Percentiles rank a stretch among this genome's conserved stretches.
These are phyloP conservation scores for Cryptotis parvus DNA, from an alignment of 2,113 vertebrate species.

Conservation along the genomic window DNA sequence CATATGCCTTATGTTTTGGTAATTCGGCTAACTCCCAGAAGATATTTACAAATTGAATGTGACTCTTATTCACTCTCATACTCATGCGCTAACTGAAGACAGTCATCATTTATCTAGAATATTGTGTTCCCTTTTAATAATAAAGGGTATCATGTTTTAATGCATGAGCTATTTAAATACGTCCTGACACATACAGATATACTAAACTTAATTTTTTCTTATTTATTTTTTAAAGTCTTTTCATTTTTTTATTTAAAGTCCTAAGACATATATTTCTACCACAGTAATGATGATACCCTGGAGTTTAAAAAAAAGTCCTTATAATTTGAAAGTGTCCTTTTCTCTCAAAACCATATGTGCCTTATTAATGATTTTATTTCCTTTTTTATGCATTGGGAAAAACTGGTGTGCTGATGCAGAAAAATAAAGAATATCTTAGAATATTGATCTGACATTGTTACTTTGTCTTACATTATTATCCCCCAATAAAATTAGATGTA, in stretches of 20 bases:
- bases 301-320: not conserved
- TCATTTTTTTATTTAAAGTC: conserved; percentile 28
- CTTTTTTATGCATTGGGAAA: not conserved
- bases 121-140: not conserved
- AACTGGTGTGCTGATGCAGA: not conserved
- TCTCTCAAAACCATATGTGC: not conserved
- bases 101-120: conserved; percentile 2
- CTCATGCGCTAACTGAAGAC: not conserved
- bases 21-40: not conserved
- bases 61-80: not conserved
- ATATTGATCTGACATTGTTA: not conserved
- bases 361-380: not conserved
- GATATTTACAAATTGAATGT: not conserved
- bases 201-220: conserved; percentile 36
- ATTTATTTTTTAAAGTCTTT: conserved; percentile 39
- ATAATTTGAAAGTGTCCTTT: conserved; percentile 3
- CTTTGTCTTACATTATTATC: not conserved
- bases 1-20: not conserved
- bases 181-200: not conserved
- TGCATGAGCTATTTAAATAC: not conserved
- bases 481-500: not conserved
- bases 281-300: conserved; percentile 23
- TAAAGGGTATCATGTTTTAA: not conserved
- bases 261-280: not conserved
- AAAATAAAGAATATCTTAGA: not conserved